These are phyloP conservation scores for Drosophila quinaria DNA, from an alignment of 2,888 invertebrate genomes.

Conservation along the genomic window DNA sequence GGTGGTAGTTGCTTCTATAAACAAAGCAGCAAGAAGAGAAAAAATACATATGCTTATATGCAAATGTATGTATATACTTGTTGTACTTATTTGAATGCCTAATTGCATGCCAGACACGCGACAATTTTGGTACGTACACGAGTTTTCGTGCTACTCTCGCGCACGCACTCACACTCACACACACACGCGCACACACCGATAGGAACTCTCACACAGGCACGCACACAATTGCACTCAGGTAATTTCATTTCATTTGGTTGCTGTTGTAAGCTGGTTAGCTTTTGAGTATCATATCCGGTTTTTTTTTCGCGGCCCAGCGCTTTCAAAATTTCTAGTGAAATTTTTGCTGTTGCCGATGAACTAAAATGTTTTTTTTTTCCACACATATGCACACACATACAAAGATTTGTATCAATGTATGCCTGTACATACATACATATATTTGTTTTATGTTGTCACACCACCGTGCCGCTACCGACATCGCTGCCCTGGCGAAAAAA, in stretches of 20 bases:
- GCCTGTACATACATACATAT: not conserved
- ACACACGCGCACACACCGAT: constrained; percentile 17
- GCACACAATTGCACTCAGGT: constrained; percentile 40
- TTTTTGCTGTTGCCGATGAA: constrained; percentile 52
- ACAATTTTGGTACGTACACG: constrained; percentile 55
- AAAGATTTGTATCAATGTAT: constrained; percentile 2
- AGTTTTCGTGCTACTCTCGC: constrained; percentile 40
- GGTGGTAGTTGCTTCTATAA: constrained; percentile 27
- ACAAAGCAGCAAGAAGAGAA: constrained; percentile 25
- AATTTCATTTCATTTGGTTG: constrained; percentile 66
- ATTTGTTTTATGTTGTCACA: constrained; percentile 53
- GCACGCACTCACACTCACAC: constrained; percentile 19
- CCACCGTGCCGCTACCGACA: constrained; percentile 31
- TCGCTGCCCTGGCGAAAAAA: constrained; percentile 46
- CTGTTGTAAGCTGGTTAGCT: constrained; percentile 68
- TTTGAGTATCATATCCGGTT: constrained; percentile 75
- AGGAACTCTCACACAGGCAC: constrained; percentile 28
- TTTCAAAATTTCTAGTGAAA: constrained; percentile 81
- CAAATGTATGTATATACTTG: constrained; percentile 13
- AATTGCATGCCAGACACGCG: constrained; percentile 64
- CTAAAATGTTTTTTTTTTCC: constrained; percentile 11
- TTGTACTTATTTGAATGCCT: constrained; percentile 54
- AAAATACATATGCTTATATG: constrained; percentile 16
- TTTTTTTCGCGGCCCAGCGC: constrained; percentile 67
- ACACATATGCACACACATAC: constrained; percentile 13